These are phyloP conservation scores for Nansenia antarctica DNA, from an alignment of 2,113 vertebrate species.

Conservation along the genomic window DNA sequence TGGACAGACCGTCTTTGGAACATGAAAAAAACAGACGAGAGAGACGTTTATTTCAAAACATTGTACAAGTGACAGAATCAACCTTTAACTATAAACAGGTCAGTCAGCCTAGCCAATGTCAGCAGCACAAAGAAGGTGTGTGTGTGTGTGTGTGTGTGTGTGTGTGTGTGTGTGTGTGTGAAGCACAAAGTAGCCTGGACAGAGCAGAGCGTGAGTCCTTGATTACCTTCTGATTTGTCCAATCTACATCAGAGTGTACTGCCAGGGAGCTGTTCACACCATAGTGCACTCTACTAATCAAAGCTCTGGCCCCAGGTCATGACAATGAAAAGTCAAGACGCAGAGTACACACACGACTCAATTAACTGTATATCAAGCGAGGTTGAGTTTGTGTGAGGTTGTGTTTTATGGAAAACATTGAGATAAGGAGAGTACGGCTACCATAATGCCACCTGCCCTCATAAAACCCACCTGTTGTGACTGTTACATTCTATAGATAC, in stretches of 20 bases:
- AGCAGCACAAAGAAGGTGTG: neutral
- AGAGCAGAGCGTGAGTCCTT: neutral
- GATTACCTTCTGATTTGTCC: neutral
- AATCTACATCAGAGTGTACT: neutral
- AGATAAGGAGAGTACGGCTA: constrained; percentile 1
- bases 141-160: neutral
- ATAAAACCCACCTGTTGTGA: neutral
- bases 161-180: neutral
- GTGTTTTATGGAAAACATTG: neutral
- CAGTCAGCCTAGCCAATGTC: neutral
- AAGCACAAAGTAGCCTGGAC: no score
- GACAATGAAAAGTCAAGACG: neutral
- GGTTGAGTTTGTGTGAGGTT: neutral
- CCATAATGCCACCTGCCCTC: neutral
- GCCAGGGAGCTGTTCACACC: neutral
- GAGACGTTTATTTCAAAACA: neutral
- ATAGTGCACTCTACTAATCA: neutral
- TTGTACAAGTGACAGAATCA: no score
- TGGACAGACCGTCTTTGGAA: neutral
- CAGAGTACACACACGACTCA: neutral
- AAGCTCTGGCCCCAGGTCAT: neutral
- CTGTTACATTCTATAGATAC: no score
- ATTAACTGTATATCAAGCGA: neutral
- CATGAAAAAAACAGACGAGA: neutral
- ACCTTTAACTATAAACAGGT: neutral